Percentiles rank a stretch among this genome's conserved stretches.
These are phyloP conservation scores for Etheostoma spectabile DNA, from an alignment of 2,113 vertebrate species.

Conservation along the genomic window DNA sequence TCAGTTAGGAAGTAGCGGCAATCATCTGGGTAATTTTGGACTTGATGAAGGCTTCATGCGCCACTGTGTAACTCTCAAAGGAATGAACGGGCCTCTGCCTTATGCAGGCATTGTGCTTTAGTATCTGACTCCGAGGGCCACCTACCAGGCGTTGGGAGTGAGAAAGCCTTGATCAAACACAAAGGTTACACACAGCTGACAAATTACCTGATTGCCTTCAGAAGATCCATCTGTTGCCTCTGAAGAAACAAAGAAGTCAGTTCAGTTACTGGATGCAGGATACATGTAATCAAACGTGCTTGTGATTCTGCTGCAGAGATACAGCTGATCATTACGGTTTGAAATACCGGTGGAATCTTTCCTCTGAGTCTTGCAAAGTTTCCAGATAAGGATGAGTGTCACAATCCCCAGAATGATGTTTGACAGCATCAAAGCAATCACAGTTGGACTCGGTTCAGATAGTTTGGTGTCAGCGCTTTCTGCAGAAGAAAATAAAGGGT, in stretches of 20 bases:
- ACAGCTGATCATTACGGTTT: not conserved
- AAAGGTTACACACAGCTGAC: too few relatives aligned
- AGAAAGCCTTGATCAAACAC: not conserved
- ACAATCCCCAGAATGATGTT: constrained; percentile 8
- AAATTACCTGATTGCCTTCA: not conserved
- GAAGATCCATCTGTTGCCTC: not conserved
- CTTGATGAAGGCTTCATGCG: too few relatives aligned
- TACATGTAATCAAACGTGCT: not conserved
- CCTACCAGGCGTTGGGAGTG: too few relatives aligned
- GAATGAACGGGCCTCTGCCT: not conserved
- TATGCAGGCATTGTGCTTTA: not conserved
- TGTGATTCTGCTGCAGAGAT: not conserved
- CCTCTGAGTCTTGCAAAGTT: not conserved
- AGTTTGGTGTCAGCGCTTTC: not conserved
- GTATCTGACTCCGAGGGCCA: not conserved
- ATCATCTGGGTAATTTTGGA: too few relatives aligned
- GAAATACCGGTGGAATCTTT: not conserved
- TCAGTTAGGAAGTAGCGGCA: too few relatives aligned
- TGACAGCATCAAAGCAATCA: not conserved
- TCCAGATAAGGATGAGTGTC: not conserved
- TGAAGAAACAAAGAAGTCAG: not conserved
- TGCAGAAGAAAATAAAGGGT: not conserved
- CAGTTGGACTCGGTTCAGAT: not conserved
- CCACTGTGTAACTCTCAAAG: too few relatives aligned
- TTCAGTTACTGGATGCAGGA: not conserved